phyloP scores from a whole-genome alignment of 2,888 invertebrate genomes.

The Drosophila mercatorum region DNA sequence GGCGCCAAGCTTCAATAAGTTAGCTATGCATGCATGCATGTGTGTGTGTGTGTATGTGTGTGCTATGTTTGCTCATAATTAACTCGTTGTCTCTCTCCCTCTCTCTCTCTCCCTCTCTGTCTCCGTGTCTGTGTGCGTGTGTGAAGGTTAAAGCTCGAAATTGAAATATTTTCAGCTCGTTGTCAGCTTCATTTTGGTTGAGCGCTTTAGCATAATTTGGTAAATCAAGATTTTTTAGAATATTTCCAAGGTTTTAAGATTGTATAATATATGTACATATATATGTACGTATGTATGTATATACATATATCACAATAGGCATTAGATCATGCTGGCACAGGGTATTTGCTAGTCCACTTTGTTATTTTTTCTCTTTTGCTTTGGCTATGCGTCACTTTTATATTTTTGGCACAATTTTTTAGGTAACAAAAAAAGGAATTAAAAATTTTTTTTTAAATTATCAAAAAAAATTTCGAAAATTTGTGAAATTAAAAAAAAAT shows the following conservation, averaged over 20 bases:
- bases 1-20: conserved; percentile 17
- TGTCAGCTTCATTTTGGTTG: background rate
- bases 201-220: background rate
- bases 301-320: background rate
- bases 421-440: conserved; percentile 21
- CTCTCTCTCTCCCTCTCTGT: background rate
- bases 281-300: background rate
- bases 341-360: conserved; percentile 5
- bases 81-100: background rate
- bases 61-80: conserved; percentile 20
- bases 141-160: conserved; percentile 59
- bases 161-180: conserved; percentile 26
- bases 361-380: background rate
- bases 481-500: background rate
- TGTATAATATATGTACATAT: background rate
- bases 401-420: conserved; percentile 20
- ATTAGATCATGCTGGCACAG: conserved; percentile 8
- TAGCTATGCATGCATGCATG: background rate
- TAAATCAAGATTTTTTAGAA: background rate
- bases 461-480: background rate
- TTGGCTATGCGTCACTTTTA: conserved; percentile 28
- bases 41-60: background rate
- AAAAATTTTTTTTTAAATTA: background rate
- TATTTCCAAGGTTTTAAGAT: background rate
- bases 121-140: conserved; percentile 32